Evolutionary conservation across 2,888 invertebrate genomes (phyloP).

Genomic region (Chalcis sispes): DNA sequence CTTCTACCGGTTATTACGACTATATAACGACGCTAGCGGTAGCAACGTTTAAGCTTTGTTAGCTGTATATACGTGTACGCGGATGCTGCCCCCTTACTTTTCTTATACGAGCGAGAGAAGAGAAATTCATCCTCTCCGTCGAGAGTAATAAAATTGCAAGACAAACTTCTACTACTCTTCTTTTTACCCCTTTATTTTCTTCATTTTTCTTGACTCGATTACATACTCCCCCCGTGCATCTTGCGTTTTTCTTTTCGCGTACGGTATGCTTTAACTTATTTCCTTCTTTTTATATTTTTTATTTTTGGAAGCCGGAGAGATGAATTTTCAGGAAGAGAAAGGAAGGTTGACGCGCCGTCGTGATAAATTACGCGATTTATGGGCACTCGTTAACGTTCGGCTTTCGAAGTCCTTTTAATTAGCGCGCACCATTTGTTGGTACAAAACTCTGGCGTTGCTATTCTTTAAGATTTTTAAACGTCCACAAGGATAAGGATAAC

Average conservation of each 20-base stretch:
- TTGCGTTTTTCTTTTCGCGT: too few species aligned
- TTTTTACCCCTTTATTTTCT: neutral
- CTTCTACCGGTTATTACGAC: too few species aligned
- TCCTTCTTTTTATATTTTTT: conserved; percentile 13
- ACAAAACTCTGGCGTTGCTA: neutral
- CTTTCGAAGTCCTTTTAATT: conserved; percentile 37
- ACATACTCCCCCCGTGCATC: too few species aligned
- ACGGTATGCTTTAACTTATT: too few species aligned
- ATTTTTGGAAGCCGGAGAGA: too few species aligned
- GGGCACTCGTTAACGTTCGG: conserved; percentile 38
- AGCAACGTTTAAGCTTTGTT: too few species aligned
- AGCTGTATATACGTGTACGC: too few species aligned
- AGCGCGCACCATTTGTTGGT: neutral
- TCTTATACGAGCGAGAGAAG: neutral
- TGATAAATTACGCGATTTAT: conserved; percentile 44
- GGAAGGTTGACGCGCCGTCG: neutral
- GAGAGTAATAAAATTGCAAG: conserved; percentile 45
- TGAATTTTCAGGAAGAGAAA: conserved; percentile 20
- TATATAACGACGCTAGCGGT: too few species aligned
- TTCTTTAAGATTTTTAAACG: conserved; percentile 37
- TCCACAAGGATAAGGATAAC: neutral
- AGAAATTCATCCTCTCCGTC: conserved; percentile 29
- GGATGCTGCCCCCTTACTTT: neutral
- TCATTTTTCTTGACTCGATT: too few species aligned
- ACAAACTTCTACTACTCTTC: neutral